Evolutionary conservation across 2,888 invertebrate genomes (phyloP).

Genomic region (Lycia hirtaria): DNA sequence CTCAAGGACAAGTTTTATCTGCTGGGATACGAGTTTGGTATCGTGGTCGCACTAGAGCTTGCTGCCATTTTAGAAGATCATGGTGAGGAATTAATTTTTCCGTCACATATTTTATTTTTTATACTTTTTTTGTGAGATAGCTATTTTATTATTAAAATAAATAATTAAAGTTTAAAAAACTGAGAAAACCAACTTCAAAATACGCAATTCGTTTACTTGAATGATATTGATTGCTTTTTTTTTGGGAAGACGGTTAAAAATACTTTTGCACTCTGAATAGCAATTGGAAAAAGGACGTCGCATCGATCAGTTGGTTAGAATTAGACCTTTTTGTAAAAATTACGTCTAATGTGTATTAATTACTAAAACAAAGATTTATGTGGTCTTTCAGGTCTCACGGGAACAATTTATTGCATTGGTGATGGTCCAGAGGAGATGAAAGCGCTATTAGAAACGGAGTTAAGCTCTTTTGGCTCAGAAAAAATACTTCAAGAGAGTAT

Average conservation of each 20-base stretch:
- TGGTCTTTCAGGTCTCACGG: constrained; percentile 48
- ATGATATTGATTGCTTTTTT: too few species aligned
- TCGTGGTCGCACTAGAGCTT: constrained; percentile 56
- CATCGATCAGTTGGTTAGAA: too few species aligned
- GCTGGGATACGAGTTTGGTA: constrained; percentile 60
- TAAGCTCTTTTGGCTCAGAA: constrained; percentile 40
- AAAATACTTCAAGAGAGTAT: constrained; percentile 47
- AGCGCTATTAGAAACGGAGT: constrained; percentile 40
- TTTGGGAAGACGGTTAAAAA: too few species aligned
- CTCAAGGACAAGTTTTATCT: constrained; percentile 52
- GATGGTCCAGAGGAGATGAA: constrained; percentile 51
- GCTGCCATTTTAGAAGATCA: constrained; percentile 56
- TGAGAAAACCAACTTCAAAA: too few species aligned
- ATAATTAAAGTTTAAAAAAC: too few species aligned
- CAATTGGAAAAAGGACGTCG: too few species aligned
- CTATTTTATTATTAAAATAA: too few species aligned
- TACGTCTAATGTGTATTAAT: background rate
- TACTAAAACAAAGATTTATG: background rate
- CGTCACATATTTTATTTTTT: background rate
- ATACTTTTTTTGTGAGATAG: too few species aligned
- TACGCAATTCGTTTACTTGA: too few species aligned
- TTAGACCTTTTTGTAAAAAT: too few species aligned
- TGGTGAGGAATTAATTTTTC: constrained; percentile 44
- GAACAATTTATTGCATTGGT: constrained; percentile 57
- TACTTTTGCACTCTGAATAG: too few species aligned